Evolutionary conservation across 2,113 vertebrate genomes (phyloP).

Genomic region (Anser cygnoides): DNA sequence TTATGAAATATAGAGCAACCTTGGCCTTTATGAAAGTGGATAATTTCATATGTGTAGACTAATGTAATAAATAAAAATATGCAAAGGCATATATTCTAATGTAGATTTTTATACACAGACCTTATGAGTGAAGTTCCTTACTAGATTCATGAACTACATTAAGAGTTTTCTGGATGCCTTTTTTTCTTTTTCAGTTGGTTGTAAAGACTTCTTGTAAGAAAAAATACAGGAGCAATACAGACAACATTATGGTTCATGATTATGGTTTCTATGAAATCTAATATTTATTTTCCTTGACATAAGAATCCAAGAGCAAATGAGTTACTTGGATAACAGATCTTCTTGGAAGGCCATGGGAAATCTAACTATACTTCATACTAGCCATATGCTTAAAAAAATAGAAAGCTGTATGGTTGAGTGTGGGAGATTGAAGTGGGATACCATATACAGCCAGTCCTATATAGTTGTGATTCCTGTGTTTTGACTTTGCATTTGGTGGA

Average conservation of each 20-base stretch:
- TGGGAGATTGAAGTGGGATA: slow-evolving; percentile 17
- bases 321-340: slow-evolving; percentile 16
- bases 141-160: not conserved
- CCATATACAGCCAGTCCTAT: not conserved
- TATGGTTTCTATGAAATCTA: not conserved
- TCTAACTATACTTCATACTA: slow-evolving; percentile 37
- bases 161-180: not conserved
- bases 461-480: not conserved
- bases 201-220: not conserved
- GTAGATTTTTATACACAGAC: not conserved
- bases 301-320: slow-evolving; percentile 30
- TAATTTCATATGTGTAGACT: not conserved
- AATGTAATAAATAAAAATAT: slow-evolving; percentile 3
- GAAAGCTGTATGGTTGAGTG: not conserved
- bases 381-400: not conserved
- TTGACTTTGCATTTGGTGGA: not conserved
- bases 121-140: not conserved
- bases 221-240: not conserved
- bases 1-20: slow-evolving; percentile 33
- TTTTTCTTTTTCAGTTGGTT: not conserved
- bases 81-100: not conserved
- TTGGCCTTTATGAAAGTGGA: not conserved
- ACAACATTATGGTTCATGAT: not conserved
- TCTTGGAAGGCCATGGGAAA: slow-evolving; percentile 47
- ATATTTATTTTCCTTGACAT: slow-evolving; percentile 36